These are phyloP conservation scores for Ophion ellenae DNA, from an alignment of 2,888 invertebrate species.

Conservation along the genomic window DNA sequence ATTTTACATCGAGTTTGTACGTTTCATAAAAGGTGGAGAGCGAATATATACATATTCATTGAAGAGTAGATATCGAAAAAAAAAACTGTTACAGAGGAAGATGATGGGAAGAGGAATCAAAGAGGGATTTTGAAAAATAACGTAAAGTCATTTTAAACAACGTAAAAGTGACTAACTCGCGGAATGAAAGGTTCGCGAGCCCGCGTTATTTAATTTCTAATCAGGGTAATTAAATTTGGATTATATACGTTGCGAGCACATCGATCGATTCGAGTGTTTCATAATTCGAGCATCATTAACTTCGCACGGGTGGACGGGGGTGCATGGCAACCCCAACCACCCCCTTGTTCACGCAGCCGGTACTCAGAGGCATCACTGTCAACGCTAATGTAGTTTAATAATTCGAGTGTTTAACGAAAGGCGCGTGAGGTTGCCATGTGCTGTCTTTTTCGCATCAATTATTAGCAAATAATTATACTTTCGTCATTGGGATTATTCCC, in stretches of 20 bases:
- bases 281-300: conserved; percentile 23
- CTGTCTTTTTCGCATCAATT: conserved; percentile 4
- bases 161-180: no score
- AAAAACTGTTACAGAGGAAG: no score
- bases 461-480: background rate
- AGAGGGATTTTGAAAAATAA: no score
- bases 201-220: conserved; percentile 10
- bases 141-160: no score
- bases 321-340: conserved; percentile 7
- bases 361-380: conserved; percentile 15
- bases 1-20: background rate
- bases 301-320: background rate
- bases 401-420: conserved; percentile 19
- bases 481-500: background rate
- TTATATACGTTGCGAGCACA: conserved; percentile 1
- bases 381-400: conserved; percentile 29
- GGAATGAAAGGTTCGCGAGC: background rate
- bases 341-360: conserved; percentile 4
- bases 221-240: conserved; percentile 9
- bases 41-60: background rate
- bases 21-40: background rate
- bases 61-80: no score
- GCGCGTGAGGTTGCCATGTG: conserved; percentile 4
- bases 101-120: no score
- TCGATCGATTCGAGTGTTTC: conserved; percentile 17